Conservation (phyloP, 2,797 vertebrate genomes). For the Sebastes umbrosus region DNA sequence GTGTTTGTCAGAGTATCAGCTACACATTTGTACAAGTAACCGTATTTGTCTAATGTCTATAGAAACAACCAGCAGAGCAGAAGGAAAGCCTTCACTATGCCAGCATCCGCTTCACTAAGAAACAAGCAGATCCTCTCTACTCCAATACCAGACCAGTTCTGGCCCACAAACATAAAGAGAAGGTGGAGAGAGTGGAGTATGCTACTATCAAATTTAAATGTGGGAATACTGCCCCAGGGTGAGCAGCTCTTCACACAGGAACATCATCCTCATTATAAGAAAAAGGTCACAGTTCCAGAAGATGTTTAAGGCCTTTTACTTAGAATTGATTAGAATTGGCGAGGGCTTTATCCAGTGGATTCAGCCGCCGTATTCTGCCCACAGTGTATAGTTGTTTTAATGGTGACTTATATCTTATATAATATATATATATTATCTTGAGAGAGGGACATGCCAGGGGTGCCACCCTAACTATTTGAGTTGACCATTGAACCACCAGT, state of each 20-base stretch:
- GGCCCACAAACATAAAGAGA: background rate
- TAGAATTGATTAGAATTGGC: background rate
- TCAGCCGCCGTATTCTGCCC: background rate
- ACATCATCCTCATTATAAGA: background rate
- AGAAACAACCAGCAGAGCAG: background rate
- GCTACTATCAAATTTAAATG: background rate
- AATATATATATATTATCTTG: no score
- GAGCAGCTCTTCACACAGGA: background rate
- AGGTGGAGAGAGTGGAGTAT: background rate
- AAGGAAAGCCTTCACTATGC: background rate
- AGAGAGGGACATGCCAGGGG: no score
- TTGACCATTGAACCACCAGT: background rate
- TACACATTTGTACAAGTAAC: background rate
- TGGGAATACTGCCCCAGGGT: background rate
- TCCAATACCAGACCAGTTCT: background rate
- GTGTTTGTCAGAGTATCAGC: no score
- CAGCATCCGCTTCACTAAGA: background rate
- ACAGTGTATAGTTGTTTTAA: background rate
- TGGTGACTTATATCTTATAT: background rate
- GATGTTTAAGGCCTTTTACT: background rate
- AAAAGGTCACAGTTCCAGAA: background rate
- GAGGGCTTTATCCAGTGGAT: background rate
- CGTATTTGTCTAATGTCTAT: background rate
- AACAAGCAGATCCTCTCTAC: background rate
- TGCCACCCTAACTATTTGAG: background rate